Percentiles rank a stretch among this genome's conserved stretches.
Conservation (phyloP, 2,113 vertebrate species). For the Gymnogyps californianus region DNA sequence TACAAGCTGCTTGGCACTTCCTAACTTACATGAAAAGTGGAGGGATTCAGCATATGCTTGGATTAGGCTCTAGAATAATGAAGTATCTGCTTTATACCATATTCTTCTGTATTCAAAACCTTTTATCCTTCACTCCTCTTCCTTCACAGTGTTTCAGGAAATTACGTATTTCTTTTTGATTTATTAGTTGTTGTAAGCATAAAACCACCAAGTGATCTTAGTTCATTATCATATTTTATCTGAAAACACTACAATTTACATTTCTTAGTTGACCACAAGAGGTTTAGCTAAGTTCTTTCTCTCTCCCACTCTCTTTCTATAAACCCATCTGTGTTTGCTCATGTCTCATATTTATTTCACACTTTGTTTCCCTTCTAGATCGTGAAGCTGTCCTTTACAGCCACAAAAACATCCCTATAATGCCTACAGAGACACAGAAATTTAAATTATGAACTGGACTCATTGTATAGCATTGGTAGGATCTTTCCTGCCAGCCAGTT, state of each 20-base stretch:
- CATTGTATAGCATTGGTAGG: background rate
- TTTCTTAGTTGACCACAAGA: conserved; percentile 25
- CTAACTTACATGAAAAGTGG: background rate
- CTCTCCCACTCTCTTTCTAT: background rate
- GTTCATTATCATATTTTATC: conserved; percentile 16
- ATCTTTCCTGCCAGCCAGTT: background rate
- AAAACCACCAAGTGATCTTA: background rate
- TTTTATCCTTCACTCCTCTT: background rate
- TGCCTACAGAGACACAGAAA: background rate
- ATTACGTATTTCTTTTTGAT: background rate
- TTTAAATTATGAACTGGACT: background rate
- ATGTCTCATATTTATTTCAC: background rate
- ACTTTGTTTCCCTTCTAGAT: background rate
- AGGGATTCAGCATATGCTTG: background rate
- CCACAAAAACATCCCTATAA: background rate
- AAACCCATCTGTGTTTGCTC: conserved; percentile 28
- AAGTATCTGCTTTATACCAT: background rate
- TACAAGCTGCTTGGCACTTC: background rate
- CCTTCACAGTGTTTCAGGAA: background rate
- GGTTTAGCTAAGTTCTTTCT: conserved; percentile 24
- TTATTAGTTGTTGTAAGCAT: background rate
- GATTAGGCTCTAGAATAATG: background rate
- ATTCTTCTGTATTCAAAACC: background rate
- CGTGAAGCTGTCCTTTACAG: background rate
- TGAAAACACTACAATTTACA: background rate